Base-by-base conservation (phyloP, 2,113 vertebrate genomes). In the Verasper variegatus region DNA sequence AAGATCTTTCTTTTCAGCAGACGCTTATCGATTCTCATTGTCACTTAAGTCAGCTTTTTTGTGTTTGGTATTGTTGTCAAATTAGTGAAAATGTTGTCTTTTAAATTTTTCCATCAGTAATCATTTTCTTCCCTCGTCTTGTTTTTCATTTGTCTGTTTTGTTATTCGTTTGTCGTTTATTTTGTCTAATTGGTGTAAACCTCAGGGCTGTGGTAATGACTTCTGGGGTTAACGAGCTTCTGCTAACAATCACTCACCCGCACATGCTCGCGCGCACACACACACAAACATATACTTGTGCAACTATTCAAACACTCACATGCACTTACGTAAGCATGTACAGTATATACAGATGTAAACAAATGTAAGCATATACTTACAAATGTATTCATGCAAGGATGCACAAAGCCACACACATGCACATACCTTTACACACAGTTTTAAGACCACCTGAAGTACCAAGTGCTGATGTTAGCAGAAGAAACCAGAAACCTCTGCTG, bases 221-320 rank as follows among this genome's bases (percentile, higher is more conserved):
- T 91, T 78, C 78, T 79, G 82, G 87, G 82, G 88, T 88, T 90
- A 90, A 90, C 80, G 47, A 88, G 82, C 85, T 88, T 85, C 91
- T 89, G 88, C 81, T 88, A 88, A 83, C 86, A 86, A 86, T 84
- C 83, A 75, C 58, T 69, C 69, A 78, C 77, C 70, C 13, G 14
- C 47, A 49, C 45, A n/a, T n/a, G 7, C 18, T 31, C 31, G 31
- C 6, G 31, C 31, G 5, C n/a, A 24, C 31, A 54, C 18, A 24
- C 12, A n/a, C 47, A 49, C 35, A 67, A 9, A 35, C 37, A 23
- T 52, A 74, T 35, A 18, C 37, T 68, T 40, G 54, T 12, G 56
- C 59, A 66, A 20, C 47, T 17, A 49, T 56, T 9, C 62, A 51
- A 66, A 47, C 63, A 18, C 54, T 21, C 45, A 37, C 8, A 37